Evolutionary conservation across 2,797 vertebrate species (phyloP).

Genomic region (Cichlasoma orientale): DNA sequence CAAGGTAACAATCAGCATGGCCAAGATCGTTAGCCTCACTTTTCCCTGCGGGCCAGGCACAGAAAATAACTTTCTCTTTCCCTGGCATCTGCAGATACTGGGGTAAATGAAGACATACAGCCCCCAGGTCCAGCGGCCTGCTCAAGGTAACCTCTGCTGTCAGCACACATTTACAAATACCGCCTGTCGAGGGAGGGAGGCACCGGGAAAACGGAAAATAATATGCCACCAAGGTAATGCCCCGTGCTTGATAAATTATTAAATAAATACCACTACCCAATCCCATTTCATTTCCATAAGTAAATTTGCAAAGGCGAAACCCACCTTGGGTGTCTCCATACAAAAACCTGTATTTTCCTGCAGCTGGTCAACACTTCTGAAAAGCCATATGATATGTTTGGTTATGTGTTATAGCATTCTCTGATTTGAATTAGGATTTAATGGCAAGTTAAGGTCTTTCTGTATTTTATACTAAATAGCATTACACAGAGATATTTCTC

Average conservation of each 20-base stretch:
- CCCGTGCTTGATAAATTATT: constrained; percentile 59
- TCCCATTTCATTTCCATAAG: constrained; percentile 71
- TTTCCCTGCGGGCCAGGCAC: constrained; percentile 78
- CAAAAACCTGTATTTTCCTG: constrained; percentile 8
- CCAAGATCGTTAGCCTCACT: constrained; percentile 82
- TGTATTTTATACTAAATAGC: neutral
- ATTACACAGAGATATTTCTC: neutral
- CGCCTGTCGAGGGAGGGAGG: constrained; percentile 59
- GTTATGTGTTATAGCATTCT: neutral
- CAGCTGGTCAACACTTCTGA: no score
- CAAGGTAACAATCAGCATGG: constrained; percentile 82
- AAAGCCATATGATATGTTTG: neutral
- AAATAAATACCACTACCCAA: constrained; percentile 68
- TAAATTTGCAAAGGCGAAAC: constrained; percentile 60
- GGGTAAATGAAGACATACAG: constrained; percentile 88
- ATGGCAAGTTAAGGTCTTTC: neutral
- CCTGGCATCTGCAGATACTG: constrained; percentile 84
- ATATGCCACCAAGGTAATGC: constrained; percentile 75
- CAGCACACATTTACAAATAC: constrained; percentile 83
- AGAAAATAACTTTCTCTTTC: constrained; percentile 84
- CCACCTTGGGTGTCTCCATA: constrained; percentile 35
- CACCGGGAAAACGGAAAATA: constrained; percentile 66
- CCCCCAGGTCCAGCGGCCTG: constrained; percentile 78
- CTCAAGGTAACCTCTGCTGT: constrained; percentile 89
- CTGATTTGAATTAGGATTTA: neutral